These are phyloP conservation scores for Boleophthalmus pectinirostris DNA, from an alignment of 2,113 vertebrate genomes.

Conservation along the genomic window DNA sequence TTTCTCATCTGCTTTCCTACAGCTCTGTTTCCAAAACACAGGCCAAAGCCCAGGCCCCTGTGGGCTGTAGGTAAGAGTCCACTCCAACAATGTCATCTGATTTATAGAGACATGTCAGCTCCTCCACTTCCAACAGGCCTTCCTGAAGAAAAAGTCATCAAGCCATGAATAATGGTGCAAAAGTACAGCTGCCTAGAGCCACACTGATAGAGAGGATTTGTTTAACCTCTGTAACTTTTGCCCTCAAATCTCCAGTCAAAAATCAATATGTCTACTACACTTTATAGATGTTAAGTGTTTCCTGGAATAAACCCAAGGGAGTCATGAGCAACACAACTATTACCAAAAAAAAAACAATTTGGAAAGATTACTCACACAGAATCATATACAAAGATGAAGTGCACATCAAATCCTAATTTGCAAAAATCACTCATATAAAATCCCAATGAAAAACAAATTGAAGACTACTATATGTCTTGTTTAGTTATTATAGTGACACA, in stretches of 20 bases:
- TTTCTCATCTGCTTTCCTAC: constrained; percentile 62
- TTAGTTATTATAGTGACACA: too few species aligned
- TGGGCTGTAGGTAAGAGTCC: constrained; percentile 52
- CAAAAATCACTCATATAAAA: neutral
- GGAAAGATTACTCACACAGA: neutral
- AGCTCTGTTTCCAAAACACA: constrained; percentile 51
- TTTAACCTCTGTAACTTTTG: constrained; percentile 1
- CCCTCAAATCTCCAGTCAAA: neutral
- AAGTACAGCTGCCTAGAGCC: constrained; percentile 23
- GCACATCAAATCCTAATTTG: too few species aligned
- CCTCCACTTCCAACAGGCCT: constrained; percentile 12
- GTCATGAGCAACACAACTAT: neutral
- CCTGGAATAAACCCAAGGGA: neutral
- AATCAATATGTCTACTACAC: neutral
- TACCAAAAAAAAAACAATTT: neutral
- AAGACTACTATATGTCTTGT: too few species aligned
- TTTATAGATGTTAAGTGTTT: neutral
- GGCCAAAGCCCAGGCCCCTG: constrained; percentile 55
- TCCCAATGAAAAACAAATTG: neutral
- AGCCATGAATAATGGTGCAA: constrained; percentile 16
- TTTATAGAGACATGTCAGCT: constrained; percentile 39
- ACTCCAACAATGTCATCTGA: constrained; percentile 39
- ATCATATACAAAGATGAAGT: neutral
- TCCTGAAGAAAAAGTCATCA: constrained; percentile 17
- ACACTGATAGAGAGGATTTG: neutral